These are phyloP conservation scores for Pyralis farinalis DNA, from an alignment of 2,888 invertebrate genomes.

Conservation along the genomic window DNA sequence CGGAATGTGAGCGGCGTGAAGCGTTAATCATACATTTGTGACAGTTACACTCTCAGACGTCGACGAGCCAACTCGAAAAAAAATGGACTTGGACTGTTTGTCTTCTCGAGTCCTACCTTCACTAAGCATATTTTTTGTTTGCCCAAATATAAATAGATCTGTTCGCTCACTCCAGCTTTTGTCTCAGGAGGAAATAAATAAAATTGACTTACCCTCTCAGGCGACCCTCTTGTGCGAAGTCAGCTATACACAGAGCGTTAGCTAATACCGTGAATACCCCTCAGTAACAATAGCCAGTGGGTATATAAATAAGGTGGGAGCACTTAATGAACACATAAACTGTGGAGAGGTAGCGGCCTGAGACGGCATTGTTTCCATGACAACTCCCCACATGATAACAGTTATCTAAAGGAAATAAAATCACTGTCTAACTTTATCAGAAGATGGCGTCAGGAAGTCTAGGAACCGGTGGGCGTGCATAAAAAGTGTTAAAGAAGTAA, in stretches of 20 bases:
- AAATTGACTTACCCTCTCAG: constrained; percentile 24
- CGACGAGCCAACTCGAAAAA: constrained; percentile 42
- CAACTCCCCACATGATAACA: constrained; percentile 26
- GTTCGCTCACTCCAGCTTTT: constrained; percentile 4
- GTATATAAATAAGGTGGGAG: constrained; percentile 69
- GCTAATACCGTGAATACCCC: constrained; percentile 46
- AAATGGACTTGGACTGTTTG: constrained; percentile 39
- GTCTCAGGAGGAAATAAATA: constrained; percentile 24
- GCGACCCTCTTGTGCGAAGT: constrained; percentile 43
- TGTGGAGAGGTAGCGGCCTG: constrained; percentile 53
- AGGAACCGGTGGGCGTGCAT: too few species aligned
- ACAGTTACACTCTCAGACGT: constrained; percentile 67
- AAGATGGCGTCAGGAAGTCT: too few species aligned
- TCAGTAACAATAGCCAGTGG: constrained; percentile 59
- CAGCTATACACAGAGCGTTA: constrained; percentile 65
- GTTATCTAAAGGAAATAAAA: background rate
- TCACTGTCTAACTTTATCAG: too few species aligned
- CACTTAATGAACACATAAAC: constrained; percentile 76
- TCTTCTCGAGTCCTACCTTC: constrained; percentile 20
- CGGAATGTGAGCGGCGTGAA: constrained; percentile 65
- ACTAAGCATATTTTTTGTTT: constrained; percentile 15
- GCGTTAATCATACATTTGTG: constrained; percentile 78
- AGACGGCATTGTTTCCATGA: constrained; percentile 50
- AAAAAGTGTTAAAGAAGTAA: too few species aligned
- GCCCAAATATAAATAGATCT: constrained; percentile 1